Base-by-base conservation (phyloP, 2,113 vertebrate species). In the Vulpes vulpes region DNA sequence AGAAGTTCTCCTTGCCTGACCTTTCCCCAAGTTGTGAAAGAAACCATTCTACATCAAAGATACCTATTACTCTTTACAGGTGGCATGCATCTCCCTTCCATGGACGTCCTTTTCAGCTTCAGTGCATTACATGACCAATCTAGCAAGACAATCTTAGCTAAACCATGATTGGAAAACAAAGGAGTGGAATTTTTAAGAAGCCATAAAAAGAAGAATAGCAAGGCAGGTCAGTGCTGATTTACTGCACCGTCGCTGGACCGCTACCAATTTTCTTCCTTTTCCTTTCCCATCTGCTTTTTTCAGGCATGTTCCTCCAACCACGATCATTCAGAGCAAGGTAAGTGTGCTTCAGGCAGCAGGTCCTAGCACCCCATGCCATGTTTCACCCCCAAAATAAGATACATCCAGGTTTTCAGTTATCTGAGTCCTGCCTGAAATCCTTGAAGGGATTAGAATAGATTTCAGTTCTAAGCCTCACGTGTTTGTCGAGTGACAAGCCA, bases 141-240 rank as follows among this genome's bases (percentile, higher is more conserved):
- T 3, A 27, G 27, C n/a, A 96, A 89, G 22, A 87, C 85, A 12
- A 96, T 95, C 82, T 67, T 64, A 30, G 84, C 53, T 71, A 43
- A 67, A 96, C 74, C 38, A 93, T 64, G 71, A 91, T 20, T 85
- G n/a, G 20, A 89, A 95, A 92, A 65, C 6, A 90, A 91, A 30
- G 73, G 15, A 84, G 20, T 64, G 4, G 20, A 84, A 49, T 0
- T 76, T 35, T 43, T 17, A 22, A 65, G 86, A 87, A 89, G 86
- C 67, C 11, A 19, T 8, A 23, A 22, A 55, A 2, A 73, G 64
- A 0, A 83, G 84, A 96, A 90, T 11, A 30, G 7, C 1, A 30
- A 11, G 12, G 12, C 73, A 38, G 81, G 49, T 2, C 53, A 78
- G 8, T 1, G 79, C 78, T 25, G 82, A 25, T 22, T 57, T 49